Evolutionary conservation across 1,140 invertebrate species (phyloP).

Genomic region (Thereuonema tuberculata): DNA sequence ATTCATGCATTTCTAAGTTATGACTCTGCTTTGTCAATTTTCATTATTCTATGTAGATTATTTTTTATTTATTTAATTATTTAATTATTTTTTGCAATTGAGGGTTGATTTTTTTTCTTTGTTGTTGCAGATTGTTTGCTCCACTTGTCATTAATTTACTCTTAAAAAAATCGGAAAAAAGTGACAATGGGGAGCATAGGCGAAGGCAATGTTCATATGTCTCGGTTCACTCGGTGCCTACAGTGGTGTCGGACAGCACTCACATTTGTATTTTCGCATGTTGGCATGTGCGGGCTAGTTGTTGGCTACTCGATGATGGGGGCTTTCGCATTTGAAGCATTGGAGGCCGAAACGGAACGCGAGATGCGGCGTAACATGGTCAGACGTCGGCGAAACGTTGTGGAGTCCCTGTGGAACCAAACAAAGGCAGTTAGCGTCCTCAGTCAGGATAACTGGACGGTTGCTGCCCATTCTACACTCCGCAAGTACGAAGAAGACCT

Average conservation of each 20-base stretch:
- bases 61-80: no score
- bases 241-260: not conserved
- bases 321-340: constrained; percentile 60
- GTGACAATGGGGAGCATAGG: no score
- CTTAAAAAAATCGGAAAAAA: no score
- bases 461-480: constrained; percentile 29
- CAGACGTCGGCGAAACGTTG: constrained; percentile 52
- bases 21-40: no score
- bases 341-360: constrained; percentile 59
- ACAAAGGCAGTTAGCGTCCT: constrained; percentile 49
- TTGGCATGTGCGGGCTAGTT: constrained; percentile 68
- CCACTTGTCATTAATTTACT: no score
- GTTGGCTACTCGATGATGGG: constrained; percentile 78
- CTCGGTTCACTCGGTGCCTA: not conserved
- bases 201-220: not conserved
- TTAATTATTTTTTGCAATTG: no score
- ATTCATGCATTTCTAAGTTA: no score
- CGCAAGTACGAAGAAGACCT: constrained; percentile 62
- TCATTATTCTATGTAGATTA: no score
- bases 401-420: constrained; percentile 61
- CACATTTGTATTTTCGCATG: constrained; percentile 74
- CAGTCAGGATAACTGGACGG: constrained; percentile 55
- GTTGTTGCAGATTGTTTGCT: no score
- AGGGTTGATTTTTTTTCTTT: no score
- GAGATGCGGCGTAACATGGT: constrained; percentile 64